Base-by-base conservation (phyloP, 2,797 vertebrate genomes). In the Echiichthys vipera region DNA sequence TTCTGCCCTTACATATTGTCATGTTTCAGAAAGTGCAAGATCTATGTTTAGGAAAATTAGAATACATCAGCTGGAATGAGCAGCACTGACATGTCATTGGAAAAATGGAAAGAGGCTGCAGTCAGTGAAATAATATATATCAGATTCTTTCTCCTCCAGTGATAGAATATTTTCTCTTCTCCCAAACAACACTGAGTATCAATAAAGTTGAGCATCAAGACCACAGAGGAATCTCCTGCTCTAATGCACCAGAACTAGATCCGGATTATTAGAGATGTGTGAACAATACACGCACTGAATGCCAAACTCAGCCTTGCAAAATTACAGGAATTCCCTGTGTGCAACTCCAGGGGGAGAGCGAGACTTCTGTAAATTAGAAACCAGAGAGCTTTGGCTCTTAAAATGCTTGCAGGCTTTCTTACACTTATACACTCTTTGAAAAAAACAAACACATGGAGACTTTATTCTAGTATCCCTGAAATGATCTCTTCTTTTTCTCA, bases 231-330 rank as follows among this genome's bases (percentile, higher is more conserved):
- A 61, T 71, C 61, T 58, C 9, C 29, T 39, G 7, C 40, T 73
- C 29, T 70, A 80, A 85, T 72, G 79, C 46, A 65, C 37, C 13
- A 65, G 69, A 80, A 83, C 61, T 20, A 68, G 68, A 51, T 45
- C 34, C 7, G 79, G 69, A 78, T 81, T 80, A 87, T 68, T 71
- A 71, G 27, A 81, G 65, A 62, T 51, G 67, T 69, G 70, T 65
- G 75, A 84, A 88, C 75, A 84, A 81, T 70, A 45, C 63, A 65
- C 63, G 39, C 51, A 59, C 50, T 72, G 72, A 84, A 76, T 81
- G 64, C 49, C 40, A 53, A 65, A 64, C 58, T 65, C 51, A 51
- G 66, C 32, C 39, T 40, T 10, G 8, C 51, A 54, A 75, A 74
- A 64, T 47, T 49, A 83, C 78, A 59, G 43, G 27, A 81, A 62